Conservation (phyloP, 2,113 vertebrate species). For the Onychostruthus taczanowskii region DNA sequence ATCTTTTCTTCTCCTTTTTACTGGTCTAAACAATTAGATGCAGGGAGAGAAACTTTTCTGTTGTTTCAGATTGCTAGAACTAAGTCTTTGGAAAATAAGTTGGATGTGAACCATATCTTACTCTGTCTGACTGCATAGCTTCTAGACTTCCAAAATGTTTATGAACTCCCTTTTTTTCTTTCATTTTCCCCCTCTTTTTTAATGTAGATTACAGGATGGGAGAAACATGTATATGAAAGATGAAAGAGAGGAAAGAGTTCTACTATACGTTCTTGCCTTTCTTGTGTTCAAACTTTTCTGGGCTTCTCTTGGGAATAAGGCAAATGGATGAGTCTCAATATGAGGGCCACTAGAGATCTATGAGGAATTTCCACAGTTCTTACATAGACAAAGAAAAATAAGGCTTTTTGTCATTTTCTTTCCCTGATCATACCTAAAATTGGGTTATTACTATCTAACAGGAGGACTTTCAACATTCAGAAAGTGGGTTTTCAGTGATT, state of each 20-base stretch:
- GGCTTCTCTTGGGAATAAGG: neutral
- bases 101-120: neutral
- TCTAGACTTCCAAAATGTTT: neutral
- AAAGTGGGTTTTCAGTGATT: neutral
- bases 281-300: neutral
- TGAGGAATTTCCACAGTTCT: neutral
- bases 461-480: neutral
- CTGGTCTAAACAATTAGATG: neutral
- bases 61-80: neutral
- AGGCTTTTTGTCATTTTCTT: neutral
- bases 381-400: neutral
- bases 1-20: neutral
- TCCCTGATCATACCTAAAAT: neutral
- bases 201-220: neutral
- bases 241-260: neutral
- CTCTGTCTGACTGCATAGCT: neutral
- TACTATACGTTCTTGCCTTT: neutral
- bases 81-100: neutral
- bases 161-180: neutral
- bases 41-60: neutral
- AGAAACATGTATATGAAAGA: neutral
- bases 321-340: neutral
- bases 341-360: neutral
- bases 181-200: neutral
- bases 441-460: neutral